A percentile compares a stretch with the other conserved stretches of the same genome.
phyloP scores from a whole-genome alignment of 2,888 invertebrate species.

The Brachynemurus nebulosus region DNA sequence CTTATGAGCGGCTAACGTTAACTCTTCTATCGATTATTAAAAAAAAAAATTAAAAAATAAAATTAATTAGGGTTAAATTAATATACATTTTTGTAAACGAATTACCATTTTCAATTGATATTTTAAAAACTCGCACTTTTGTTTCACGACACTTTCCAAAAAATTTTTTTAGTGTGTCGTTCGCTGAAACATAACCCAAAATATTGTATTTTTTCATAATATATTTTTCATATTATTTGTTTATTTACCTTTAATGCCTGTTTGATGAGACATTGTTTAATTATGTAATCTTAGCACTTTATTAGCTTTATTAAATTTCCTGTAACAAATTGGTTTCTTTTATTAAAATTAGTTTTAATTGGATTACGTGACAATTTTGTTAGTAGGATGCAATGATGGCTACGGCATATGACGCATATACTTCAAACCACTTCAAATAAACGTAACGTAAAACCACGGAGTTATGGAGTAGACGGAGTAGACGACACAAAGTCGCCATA shows the following conservation, averaged over 20 bases:
- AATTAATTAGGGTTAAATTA: constrained; percentile 6
- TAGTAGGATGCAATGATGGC: too few species aligned
- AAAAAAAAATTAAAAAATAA: constrained; percentile 13
- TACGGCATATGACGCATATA: too few species aligned
- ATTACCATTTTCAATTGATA: constrained; percentile 75
- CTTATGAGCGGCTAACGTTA: constrained; percentile 48
- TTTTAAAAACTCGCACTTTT: constrained; percentile 65
- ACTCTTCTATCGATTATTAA: constrained; percentile 47
- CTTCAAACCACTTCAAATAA: too few species aligned
- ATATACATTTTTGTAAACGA: too few species aligned
- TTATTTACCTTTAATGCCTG: constrained; percentile 67
- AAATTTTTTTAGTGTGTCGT: constrained; percentile 64
- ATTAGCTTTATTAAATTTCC: neutral
- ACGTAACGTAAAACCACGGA: too few species aligned
- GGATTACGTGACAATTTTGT: neutral
- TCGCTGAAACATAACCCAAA: constrained; percentile 42
- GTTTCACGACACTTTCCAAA: constrained; percentile 74
- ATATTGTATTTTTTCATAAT: constrained; percentile 4
- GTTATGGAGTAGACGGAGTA: too few species aligned
- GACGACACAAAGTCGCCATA: too few species aligned
- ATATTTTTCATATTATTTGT: constrained; percentile 10
- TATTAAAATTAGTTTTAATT: neutral
- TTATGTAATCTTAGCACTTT: neutral
- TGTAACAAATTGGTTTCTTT: neutral
- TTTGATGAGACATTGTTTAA: constrained; percentile 72